phyloP scores from a whole-genome alignment of 30 jellyfish, hydroid and myxozoan genomes.

The Turritopsis rubra region DNA sequence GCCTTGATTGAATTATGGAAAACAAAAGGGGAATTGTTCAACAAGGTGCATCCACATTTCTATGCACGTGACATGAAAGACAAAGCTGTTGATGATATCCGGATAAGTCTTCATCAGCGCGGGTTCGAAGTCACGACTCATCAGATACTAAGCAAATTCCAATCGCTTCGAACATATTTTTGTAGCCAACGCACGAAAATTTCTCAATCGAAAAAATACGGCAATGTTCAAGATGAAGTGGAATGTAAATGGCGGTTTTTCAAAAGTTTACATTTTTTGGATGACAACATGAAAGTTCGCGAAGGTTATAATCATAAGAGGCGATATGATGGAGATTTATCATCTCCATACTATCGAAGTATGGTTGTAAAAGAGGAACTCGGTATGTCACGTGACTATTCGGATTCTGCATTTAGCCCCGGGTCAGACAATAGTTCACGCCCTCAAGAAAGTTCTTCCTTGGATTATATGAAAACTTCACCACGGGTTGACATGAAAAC shows the following conservation, averaged over 20 bases:
- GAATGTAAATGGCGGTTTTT: slow-evolving; percentile 36
- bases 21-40: slow-evolving; percentile 40
- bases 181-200: slow-evolving; percentile 32
- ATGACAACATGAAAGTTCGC: slow-evolving; percentile 28
- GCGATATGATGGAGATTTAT: slow-evolving; percentile 12
- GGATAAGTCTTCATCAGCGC: background rate
- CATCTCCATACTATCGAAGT: slow-evolving; percentile 10
- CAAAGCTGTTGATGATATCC: slow-evolving; percentile 37
- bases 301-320: slow-evolving; percentile 4
- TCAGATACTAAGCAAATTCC: slow-evolving; percentile 22
- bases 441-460: background rate
- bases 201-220: slow-evolving; percentile 6
- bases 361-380: slow-evolving; percentile 17
- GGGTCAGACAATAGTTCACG: background rate
- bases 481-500: slow-evolving; percentile 2
- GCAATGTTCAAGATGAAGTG: slow-evolving; percentile 7
- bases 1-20: slow-evolving; percentile 40
- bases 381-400: background rate
- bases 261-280: slow-evolving; percentile 33
- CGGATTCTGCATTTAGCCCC: background rate
- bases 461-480: background rate
- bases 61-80: slow-evolving; percentile 24
- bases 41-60: slow-evolving; percentile 24
- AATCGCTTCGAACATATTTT: slow-evolving; percentile 33
- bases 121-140: slow-evolving; percentile 21